Evolutionary conservation across 2,113 vertebrate genomes (phyloP), one percentile per base, ranked within the genome.

Genomic region (Osmerus mordax): DNA sequence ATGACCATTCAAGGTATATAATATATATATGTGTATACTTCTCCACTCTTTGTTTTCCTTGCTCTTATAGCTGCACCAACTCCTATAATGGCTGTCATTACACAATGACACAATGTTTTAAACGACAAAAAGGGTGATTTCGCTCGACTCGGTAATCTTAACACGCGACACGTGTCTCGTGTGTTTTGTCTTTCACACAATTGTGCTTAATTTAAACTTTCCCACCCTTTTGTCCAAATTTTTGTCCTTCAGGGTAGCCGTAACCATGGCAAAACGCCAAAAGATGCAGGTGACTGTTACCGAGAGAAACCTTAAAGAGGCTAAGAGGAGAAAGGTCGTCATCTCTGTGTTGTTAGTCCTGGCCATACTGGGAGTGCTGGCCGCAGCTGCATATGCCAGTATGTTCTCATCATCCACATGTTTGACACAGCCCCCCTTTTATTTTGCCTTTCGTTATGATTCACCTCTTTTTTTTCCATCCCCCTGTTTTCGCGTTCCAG

Each of bases 371-470:
- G 61, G 56, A 11, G 4, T 67, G 11, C 69, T 84, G 72, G 69
- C 70, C 7, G 63, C 77, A 29, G 79, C 62, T 2, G 25, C 66
- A 3, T 75, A 82, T 56, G 74, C 65, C 69, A 66, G 83, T 82
- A 77, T 32, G 55, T 69, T 32, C 4, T 15, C 18, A 54, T 4
- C 15, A 9, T 52, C 66, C 21, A 18, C 21, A 21, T 29, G 4
- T 15, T 68, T 25, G 28, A n/a, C 21, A 9, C 47, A 83, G 74
- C 62, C 55, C n/a, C n/a, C 51, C 1, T 60, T 72, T 93, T 90
- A 65, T 15, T 23, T 12, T 67, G 36, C 41, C n/a, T 0, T 13
- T 19, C 6, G 29, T 53, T 16, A 11, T 2, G 13, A 14, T n/a
- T 11, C 47, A 29, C 36, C 71, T 61, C 23, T 29, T 14, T 28